These are phyloP conservation scores for Caranx ignobilis DNA, from an alignment of 2,113 vertebrate genomes.

Conservation along the genomic window DNA sequence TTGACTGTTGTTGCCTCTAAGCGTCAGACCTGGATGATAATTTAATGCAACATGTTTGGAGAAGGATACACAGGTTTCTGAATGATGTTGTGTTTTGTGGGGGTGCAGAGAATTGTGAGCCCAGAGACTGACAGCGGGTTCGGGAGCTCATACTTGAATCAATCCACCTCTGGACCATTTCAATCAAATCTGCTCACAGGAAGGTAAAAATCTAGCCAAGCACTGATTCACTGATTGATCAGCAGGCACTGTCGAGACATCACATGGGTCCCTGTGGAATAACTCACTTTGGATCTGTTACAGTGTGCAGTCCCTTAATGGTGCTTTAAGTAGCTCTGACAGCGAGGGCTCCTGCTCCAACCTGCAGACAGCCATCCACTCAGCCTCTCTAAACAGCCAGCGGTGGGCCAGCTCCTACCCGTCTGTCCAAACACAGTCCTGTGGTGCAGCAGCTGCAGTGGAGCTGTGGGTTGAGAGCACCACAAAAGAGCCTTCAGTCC, in stretches of 20 bases:
- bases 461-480: slow-evolving; percentile 72
- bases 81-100: not conserved
- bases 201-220: slow-evolving; percentile 61
- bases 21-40: not conserved
- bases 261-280: not conserved
- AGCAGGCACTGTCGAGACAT: not conserved
- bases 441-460: slow-evolving; percentile 45
- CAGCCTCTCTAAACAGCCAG: slow-evolving; percentile 17
- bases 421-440: slow-evolving; percentile 33
- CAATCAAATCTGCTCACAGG: slow-evolving; percentile 60
- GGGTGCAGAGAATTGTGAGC: slow-evolving; percentile 74
- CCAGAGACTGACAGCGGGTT: slow-evolving; percentile 80
- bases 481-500: slow-evolving; percentile 49
- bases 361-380: slow-evolving; percentile 69
- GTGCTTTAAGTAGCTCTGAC: slow-evolving; percentile 66
- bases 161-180: slow-evolving; percentile 57
- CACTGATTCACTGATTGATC: not conserved
- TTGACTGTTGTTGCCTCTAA: not conserved
- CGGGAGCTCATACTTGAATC: slow-evolving; percentile 76
- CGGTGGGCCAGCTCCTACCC: slow-evolving; percentile 21
- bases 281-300: not conserved
- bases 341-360: slow-evolving; percentile 77
- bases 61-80: not conserved
- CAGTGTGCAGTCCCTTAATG: slow-evolving; percentile 45
- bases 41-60: not conserved